Evolutionary conservation across 2,113 vertebrate species (phyloP).

Genomic region (Nannospalax galili): DNA sequence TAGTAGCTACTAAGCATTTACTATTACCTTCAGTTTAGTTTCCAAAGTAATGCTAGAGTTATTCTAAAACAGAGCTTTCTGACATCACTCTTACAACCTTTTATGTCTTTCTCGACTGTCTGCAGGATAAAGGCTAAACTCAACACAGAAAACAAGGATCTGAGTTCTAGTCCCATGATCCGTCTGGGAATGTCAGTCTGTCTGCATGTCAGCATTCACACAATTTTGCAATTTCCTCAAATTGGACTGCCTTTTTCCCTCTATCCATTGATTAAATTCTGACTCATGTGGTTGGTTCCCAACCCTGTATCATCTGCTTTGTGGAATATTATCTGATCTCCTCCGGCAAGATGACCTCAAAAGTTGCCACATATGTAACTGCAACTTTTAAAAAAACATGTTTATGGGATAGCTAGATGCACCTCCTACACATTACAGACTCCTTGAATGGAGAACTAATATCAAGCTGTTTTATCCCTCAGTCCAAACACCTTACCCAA

Average conservation of each 20-base stretch:
- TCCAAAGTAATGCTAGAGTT: conserved; percentile 10
- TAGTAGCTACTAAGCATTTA: neutral
- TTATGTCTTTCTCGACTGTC: neutral
- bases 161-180: neutral
- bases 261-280: neutral
- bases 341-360: conserved; percentile 17
- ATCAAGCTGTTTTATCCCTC: neutral
- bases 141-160: neutral
- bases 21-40: neutral
- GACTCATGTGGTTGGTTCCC: neutral
- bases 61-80: conserved; percentile 5
- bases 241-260: neutral
- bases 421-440: neutral
- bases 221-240: neutral
- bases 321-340: neutral
- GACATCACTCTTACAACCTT: neutral
- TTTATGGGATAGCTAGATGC: neutral
- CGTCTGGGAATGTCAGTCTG: neutral
- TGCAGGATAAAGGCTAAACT: neutral
- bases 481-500: neutral
- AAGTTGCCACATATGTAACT: neutral
- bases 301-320: neutral
- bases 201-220: neutral
- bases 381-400: neutral
- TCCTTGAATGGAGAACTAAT: neutral